These are phyloP conservation scores for Anolis sagrei DNA, from an alignment of 2,113 vertebrate genomes.

Conservation along the genomic window DNA sequence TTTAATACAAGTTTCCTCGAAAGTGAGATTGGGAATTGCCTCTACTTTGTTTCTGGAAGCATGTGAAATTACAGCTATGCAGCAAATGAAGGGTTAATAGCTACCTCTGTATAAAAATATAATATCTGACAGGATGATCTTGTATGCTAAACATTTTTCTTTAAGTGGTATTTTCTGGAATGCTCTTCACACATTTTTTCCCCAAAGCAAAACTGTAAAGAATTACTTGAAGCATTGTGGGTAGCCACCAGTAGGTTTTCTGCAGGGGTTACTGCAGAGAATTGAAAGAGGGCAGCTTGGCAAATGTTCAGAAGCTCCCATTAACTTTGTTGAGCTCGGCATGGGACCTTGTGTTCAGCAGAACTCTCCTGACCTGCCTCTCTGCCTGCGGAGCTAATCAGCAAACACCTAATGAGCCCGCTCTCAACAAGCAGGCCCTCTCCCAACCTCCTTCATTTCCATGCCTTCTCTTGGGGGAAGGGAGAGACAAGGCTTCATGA, in stretches of 20 bases:
- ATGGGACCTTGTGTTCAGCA: slow-evolving; percentile 98
- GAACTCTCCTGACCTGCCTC: slow-evolving; percentile 94
- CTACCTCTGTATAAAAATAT: not conserved
- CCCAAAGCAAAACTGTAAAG: not conserved
- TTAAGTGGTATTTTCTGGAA: slow-evolving; percentile 17
- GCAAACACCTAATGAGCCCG: slow-evolving; percentile 98
- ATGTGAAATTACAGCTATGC: not conserved
- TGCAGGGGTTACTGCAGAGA: slow-evolving; percentile 76
- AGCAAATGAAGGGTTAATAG: not conserved
- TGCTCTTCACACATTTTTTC: slow-evolving; percentile 61
- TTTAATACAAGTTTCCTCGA: not conserved
- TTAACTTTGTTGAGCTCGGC: slow-evolving; percentile 90
- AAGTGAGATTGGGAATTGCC: not conserved
- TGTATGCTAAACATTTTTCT: not conserved
- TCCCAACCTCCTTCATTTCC: slow-evolving; percentile 87
- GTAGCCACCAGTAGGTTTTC: slow-evolving; percentile 80
- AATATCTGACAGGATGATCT: not conserved
- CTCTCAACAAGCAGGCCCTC: slow-evolving; percentile 91
- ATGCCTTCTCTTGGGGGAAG: slow-evolving; percentile 85
- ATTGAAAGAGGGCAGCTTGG: slow-evolving; percentile 91
- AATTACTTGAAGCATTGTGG: slow-evolving; percentile 80
- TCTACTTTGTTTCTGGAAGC: not conserved
- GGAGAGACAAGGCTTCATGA: slow-evolving; percentile 95
- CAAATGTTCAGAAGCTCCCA: slow-evolving; percentile 86
- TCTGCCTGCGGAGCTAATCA: slow-evolving; percentile 90